Evolutionary conservation across 2,888 invertebrate genomes (phyloP).

Genomic region (Limnephilus lunatus): DNA sequence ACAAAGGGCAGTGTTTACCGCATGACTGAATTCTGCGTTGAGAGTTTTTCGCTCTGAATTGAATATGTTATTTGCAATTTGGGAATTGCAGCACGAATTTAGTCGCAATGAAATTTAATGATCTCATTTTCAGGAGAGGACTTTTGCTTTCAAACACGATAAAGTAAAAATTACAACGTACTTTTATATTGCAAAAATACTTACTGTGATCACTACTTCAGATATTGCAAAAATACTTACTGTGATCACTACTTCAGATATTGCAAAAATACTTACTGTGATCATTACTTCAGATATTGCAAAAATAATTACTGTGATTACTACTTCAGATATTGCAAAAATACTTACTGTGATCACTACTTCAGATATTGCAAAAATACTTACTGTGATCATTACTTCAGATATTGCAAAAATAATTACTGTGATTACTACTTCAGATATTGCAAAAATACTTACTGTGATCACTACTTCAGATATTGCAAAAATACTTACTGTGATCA

Average conservation of each 20-base stretch:
- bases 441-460: not conserved
- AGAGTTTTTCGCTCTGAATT: conserved; percentile 54
- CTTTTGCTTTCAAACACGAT: not conserved
- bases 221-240: not conserved
- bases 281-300: not conserved
- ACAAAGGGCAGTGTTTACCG: conserved; percentile 56
- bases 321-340: not conserved
- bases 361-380: not conserved
- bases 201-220: not conserved
- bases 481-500: not conserved
- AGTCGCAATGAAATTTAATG: not conserved
- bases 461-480: not conserved
- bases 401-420: not conserved
- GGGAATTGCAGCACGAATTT: not conserved
- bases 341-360: not conserved
- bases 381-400: not conserved
- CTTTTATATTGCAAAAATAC: not conserved
- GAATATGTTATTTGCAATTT: conserved; percentile 47
- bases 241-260: not conserved
- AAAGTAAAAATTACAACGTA: not conserved
- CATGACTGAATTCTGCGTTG: conserved; percentile 48
- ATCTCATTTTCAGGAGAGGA: not conserved
- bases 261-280: not conserved
- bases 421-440: not conserved
- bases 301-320: not conserved